Conservation (phyloP, 2,113 vertebrate species). For the Eurypyga helias region DNA sequence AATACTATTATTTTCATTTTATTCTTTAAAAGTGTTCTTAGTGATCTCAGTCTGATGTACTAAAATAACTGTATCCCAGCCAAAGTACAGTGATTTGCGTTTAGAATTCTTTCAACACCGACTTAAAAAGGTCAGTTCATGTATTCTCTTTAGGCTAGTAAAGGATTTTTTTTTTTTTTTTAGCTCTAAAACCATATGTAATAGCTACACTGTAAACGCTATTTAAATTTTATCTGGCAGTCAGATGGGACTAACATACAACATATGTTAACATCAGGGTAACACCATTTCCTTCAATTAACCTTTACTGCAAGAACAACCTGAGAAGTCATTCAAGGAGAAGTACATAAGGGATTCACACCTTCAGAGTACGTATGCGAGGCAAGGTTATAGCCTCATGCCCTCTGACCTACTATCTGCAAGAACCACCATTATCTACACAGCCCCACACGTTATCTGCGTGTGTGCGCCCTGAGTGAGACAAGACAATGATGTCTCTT, state of each 20-base stretch:
- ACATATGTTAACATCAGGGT: neutral
- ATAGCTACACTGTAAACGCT: neutral
- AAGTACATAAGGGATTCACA: neutral
- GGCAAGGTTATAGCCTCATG: neutral
- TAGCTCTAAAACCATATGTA: neutral
- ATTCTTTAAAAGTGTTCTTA: neutral
- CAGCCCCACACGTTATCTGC: neutral
- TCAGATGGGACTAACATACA: neutral
- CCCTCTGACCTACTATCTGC: neutral
- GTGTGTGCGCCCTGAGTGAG: accelerated
- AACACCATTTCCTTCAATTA: conserved; percentile 7
- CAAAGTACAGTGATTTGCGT: neutral
- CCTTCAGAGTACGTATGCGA: accelerated
- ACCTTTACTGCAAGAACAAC: neutral
- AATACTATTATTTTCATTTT: neutral
- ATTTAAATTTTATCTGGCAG: neutral
- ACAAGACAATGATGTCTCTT: neutral
- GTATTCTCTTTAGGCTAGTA: neutral
- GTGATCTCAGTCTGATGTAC: neutral
- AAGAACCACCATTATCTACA: neutral
- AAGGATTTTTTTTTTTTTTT: neutral
- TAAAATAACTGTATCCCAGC: neutral
- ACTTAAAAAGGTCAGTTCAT: neutral
- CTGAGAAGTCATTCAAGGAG: neutral
- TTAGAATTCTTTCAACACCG: neutral